These are phyloP conservation scores for Aphidius ervi DNA, from an alignment of 1,140 invertebrate species.

Conservation along the genomic window DNA sequence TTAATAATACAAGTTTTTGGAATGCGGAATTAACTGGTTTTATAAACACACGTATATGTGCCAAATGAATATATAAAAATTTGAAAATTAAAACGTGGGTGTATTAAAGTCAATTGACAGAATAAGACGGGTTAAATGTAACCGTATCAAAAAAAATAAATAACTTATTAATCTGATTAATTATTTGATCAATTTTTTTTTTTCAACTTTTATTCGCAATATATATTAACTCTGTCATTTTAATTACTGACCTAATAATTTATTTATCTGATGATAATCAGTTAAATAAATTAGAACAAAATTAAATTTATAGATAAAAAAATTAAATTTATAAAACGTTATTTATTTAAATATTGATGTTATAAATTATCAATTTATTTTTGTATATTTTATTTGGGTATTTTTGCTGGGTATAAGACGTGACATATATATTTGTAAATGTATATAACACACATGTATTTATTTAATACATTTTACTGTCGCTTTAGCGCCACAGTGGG, in stretches of 20 bases:
- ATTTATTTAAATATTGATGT: too few species aligned
- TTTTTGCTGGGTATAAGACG: too few species aligned
- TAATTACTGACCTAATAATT: too few species aligned
- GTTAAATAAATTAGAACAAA: too few species aligned
- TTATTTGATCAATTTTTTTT: slow-evolving; percentile 19
- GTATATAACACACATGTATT: too few species aligned
- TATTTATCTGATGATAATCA: too few species aligned
- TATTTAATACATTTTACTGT: slow-evolving; percentile 1
- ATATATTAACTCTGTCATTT: too few species aligned
- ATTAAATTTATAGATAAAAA: too few species aligned
- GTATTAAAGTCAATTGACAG: slow-evolving; percentile 42
- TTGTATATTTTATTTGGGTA: too few species aligned
- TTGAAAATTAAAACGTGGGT: slow-evolving; percentile 27
- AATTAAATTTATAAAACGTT: too few species aligned
- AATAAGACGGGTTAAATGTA: slow-evolving; percentile 45
- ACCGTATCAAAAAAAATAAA: slow-evolving; percentile 15
- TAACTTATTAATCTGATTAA: slow-evolving; percentile 39
- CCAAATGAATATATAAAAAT: slow-evolving; percentile 18
- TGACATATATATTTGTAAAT: too few species aligned
- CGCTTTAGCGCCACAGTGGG: slow-evolving; percentile 26
- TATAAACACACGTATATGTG: slow-evolving; percentile 9
- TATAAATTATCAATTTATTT: too few species aligned
- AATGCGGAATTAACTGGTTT: slow-evolving; percentile 35
- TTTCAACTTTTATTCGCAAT: background rate
- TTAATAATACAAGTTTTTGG: slow-evolving; percentile 26